Conservation (phyloP, 2,888 invertebrate species). For the Leucoma salicis region DNA sequence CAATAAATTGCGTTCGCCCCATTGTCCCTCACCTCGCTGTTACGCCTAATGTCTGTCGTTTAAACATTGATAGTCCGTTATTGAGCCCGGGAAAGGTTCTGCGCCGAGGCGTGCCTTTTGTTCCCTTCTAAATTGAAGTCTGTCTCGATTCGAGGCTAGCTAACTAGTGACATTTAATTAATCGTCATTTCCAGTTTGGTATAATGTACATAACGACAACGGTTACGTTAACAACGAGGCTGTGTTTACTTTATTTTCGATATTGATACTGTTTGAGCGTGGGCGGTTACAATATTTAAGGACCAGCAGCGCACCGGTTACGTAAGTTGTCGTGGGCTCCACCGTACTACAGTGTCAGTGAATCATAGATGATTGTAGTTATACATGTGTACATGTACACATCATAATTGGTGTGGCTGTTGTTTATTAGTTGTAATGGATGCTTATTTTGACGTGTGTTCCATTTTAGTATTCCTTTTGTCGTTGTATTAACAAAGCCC, state of each 20-base stretch:
- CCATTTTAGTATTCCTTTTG: neutral
- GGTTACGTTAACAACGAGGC: conserved; percentile 19
- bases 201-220: conserved; percentile 23
- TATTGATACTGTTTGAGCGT: conserved; percentile 21
- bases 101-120: conserved; percentile 41
- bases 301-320: conserved; percentile 26
- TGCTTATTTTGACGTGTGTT: neutral
- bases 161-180: conserved; percentile 38
- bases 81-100: conserved; percentile 45
- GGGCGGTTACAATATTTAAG: conserved; percentile 32
- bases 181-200: conserved; percentile 15
- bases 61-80: conserved; percentile 41
- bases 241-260: conserved; percentile 19
- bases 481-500: no score
- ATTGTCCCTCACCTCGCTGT: conserved; percentile 42
- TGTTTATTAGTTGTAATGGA: neutral
- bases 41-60: conserved; percentile 40
- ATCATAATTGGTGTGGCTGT: neutral
- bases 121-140: conserved; percentile 41
- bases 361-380: conserved; percentile 15
- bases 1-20: no score
- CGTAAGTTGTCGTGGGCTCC: conserved; percentile 29
- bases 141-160: conserved; percentile 18
- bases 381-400: neutral
- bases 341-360: conserved; percentile 22